These are phyloP conservation scores for Hylaeus volcanicus DNA, from an alignment of 1,140 invertebrate genomes.

Conservation along the genomic window DNA sequence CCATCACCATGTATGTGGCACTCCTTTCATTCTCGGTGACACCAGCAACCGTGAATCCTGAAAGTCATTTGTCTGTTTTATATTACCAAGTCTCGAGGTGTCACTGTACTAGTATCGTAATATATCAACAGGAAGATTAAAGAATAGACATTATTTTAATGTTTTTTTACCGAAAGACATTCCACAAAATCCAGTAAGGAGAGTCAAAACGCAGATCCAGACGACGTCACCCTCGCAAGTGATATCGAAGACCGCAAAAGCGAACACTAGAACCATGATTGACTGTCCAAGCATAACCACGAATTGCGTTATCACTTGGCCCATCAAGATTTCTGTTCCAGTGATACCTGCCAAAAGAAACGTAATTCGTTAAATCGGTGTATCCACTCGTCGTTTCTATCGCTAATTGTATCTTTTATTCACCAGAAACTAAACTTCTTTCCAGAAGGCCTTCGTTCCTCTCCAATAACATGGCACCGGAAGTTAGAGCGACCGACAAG, in stretches of 20 bases:
- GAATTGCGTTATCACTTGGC: slow-evolving; percentile 93
- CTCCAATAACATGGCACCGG: slow-evolving; percentile 94
- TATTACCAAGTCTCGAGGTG: too few species aligned
- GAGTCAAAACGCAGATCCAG: slow-evolving; percentile 88
- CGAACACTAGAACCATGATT: slow-evolving; percentile 89
- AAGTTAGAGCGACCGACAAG: slow-evolving; percentile 94
- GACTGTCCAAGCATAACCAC: slow-evolving; percentile 93
- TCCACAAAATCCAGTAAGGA: slow-evolving; percentile 93
- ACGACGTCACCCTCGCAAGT: slow-evolving; percentile 89
- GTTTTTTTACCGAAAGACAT: slow-evolving; percentile 90
- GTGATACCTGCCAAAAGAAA: slow-evolving; percentile 68
- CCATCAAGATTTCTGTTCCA: slow-evolving; percentile 88
- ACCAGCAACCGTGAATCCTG: slow-evolving; percentile 93
- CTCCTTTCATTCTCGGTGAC: slow-evolving; percentile 94
- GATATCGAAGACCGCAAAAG: slow-evolving; percentile 91
- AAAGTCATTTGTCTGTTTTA: slow-evolving; percentile 44
- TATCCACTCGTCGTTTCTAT: neutral
- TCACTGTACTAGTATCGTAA: neutral
- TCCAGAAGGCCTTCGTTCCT: slow-evolving; percentile 94
- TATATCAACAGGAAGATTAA: neutral
- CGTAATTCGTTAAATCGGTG: neutral
- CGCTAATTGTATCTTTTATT: slow-evolving; percentile 48
- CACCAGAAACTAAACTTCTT: slow-evolving; percentile 91
- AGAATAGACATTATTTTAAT: neutral
- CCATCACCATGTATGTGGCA: slow-evolving; percentile 95